Evolutionary conservation across 2,797 vertebrate genomes (phyloP).

Genomic region (Neostethus bicornis): DNA sequence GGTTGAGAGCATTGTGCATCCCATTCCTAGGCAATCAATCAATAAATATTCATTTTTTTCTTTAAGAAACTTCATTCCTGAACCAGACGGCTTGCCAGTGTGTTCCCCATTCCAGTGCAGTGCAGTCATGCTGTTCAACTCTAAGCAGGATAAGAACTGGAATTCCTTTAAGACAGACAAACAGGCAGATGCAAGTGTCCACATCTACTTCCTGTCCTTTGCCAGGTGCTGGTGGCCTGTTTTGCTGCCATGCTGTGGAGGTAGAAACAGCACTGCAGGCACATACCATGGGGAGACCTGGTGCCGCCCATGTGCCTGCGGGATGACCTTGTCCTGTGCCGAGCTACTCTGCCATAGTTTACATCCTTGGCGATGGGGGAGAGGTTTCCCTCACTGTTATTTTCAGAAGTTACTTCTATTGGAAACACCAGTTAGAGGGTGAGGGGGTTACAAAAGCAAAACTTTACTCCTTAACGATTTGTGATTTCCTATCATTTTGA

Average conservation of each 20-base stretch:
- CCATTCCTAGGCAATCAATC: slow-evolving; percentile 73
- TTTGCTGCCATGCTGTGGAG: slow-evolving; percentile 61
- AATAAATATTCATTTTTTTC: slow-evolving; percentile 66
- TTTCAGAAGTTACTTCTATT: slow-evolving; percentile 92
- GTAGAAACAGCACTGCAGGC: slow-evolving; percentile 62
- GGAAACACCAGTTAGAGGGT: slow-evolving; percentile 82
- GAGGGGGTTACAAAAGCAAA: slow-evolving; percentile 66
- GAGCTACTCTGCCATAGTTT: slow-evolving; percentile 87
- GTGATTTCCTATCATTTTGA: slow-evolving; percentile 15
- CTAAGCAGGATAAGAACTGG: slow-evolving; percentile 60
- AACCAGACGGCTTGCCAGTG: slow-evolving; percentile 56
- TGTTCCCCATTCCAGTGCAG: slow-evolving; percentile 74
- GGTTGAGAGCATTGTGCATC: slow-evolving; percentile 73
- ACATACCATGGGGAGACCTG: slow-evolving; percentile 87
- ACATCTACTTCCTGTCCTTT: slow-evolving; percentile 53
- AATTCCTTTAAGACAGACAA: slow-evolving; percentile 54
- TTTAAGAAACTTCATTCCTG: slow-evolving; percentile 59
- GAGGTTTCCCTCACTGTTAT: slow-evolving; percentile 91
- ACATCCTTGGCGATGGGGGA: slow-evolving; percentile 85
- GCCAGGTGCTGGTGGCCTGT: slow-evolving; percentile 52
- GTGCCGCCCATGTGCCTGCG: slow-evolving; percentile 78
- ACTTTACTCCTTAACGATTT: slow-evolving; percentile 25
- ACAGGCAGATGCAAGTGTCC: slow-evolving; percentile 70
- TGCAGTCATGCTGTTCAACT: slow-evolving; percentile 78
- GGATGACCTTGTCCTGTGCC: slow-evolving; percentile 82